A percentile compares a stretch with the other conserved stretches of the same genome.
Evolutionary conservation across 92 coral and sea anemone genomes (phyloP).

Genomic region (Diadumene lineata): DNA sequence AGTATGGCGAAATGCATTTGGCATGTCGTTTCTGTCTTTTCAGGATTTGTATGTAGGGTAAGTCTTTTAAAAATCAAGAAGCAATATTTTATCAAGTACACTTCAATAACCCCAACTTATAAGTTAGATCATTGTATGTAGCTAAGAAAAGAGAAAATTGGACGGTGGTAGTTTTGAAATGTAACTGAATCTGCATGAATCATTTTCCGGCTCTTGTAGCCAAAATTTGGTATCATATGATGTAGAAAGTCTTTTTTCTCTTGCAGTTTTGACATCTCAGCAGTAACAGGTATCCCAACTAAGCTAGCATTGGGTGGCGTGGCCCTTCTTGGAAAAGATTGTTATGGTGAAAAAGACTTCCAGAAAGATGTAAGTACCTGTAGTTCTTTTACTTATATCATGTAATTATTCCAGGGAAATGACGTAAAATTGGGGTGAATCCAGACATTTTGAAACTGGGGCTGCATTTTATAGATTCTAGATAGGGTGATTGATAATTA

Average conservation of each 20-base stretch:
- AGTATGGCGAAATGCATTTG: conserved; percentile 68
- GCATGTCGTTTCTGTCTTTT: conserved; percentile 43
- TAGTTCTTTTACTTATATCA: not conserved
- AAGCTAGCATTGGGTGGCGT: conserved; percentile 50
- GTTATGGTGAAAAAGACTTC: conserved; percentile 54
- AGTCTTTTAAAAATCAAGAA: not conserved
- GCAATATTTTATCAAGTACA: not conserved
- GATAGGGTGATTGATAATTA: no score
- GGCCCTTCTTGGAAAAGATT: conserved; percentile 61
- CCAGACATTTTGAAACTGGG: no score
- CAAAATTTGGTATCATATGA: no score
- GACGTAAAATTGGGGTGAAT: no score
- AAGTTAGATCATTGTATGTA: no score
- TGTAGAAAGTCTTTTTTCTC: no score
- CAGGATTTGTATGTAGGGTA: conserved; percentile 58
- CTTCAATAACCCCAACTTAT: not conserved
- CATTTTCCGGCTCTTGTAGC: no score
- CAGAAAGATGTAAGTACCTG: conserved; percentile 31
- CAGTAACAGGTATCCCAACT: conserved; percentile 51
- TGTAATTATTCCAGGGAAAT: not conserved
- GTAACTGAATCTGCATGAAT: no score
- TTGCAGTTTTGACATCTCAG: conserved; percentile 7
- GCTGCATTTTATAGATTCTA: no score
- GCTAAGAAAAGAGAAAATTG: no score
- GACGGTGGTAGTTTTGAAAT: no score